Percentiles rank a stretch among this genome's conserved stretches.
Conservation (phyloP, 1,140 invertebrate genomes). For the Linepithema humile region DNA sequence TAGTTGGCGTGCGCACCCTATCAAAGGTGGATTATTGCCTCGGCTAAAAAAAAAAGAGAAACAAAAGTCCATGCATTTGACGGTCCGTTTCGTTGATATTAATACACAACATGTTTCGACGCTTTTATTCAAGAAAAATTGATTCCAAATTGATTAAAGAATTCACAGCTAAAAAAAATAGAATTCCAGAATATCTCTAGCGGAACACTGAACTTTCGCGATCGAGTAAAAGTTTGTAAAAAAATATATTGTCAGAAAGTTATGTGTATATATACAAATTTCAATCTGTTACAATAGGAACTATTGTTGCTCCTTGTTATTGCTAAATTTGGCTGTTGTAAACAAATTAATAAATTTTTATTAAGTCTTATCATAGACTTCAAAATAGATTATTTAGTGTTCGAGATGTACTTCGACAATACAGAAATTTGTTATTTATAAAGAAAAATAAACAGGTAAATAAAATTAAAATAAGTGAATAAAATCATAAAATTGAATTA, state of each 20-base stretch:
- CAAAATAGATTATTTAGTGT: not conserved
- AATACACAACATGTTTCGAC: not conserved
- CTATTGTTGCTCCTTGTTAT: too few species aligned
- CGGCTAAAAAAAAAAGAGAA: not conserved
- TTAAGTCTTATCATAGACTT: not conserved
- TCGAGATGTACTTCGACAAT: not conserved
- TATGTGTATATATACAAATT: constrained; percentile 8
- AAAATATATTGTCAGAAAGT: not conserved
- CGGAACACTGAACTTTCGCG: not conserved
- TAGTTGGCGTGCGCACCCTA: not conserved
- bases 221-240: not conserved
- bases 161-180: not conserved
- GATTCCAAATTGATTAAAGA: not conserved
- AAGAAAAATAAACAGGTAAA: not conserved
- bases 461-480: not conserved
- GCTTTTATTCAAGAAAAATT: not conserved
- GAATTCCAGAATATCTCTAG: not conserved
- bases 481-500: not conserved
- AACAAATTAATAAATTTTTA: not conserved
- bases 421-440: not conserved
- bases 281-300: not conserved
- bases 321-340: not conserved
- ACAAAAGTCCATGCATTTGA: not conserved
- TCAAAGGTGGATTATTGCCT: constrained; percentile 7
- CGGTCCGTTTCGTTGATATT: not conserved